Evolutionary conservation across 2,113 vertebrate genomes (phyloP), one percentile per base, ranked within the genome.

Genomic region (Amblyornis subalaris): DNA sequence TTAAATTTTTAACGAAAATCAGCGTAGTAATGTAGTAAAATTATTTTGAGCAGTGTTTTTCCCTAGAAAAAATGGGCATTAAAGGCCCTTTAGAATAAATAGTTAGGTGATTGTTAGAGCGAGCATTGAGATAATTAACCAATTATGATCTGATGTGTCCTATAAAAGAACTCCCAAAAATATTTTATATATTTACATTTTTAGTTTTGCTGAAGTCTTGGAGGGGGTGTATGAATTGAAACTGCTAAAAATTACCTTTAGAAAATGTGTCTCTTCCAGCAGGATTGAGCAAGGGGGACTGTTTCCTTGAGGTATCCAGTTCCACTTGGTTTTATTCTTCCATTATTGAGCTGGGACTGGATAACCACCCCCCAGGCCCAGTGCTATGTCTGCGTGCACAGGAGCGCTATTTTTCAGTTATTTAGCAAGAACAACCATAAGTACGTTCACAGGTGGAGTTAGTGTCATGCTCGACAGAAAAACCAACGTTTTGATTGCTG

Each of bases 401-500:
- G 89, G 73, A 95, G 89, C 23, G 83, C 84, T 85, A 87, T 83
- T 88, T 88, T 81, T 77, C 86, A 65, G 44, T 89, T 83, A 10
- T 13, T 94, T 88, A 89, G 91, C 89, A 77, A 95, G 93, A 95
- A 94, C 92, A 96, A 88, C 93, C 76, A 45, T 84, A 67, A 95
- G 33, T 67, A n/a, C 76, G 67, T 85, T 94, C 77, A 88, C 77
- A 81, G 86, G 89, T 96, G 92, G 93, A 80, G 85, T 75, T 71
- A 92, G 89, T 93, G 92, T 93, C 95, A 95, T 74, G 79, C 95
- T 95, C 66, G 61, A 75, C 72, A 64, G 67, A 64, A 94, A 64
- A 88, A 54, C 51, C 50, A 81, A 92, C 6, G 9, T 90, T 97
- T 96, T 95, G 96, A 96, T 96, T 97, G 96, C 97, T 95, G 96